Evolutionary conservation across 2,113 vertebrate species (phyloP).

Genomic region (Tor tambroides): DNA sequence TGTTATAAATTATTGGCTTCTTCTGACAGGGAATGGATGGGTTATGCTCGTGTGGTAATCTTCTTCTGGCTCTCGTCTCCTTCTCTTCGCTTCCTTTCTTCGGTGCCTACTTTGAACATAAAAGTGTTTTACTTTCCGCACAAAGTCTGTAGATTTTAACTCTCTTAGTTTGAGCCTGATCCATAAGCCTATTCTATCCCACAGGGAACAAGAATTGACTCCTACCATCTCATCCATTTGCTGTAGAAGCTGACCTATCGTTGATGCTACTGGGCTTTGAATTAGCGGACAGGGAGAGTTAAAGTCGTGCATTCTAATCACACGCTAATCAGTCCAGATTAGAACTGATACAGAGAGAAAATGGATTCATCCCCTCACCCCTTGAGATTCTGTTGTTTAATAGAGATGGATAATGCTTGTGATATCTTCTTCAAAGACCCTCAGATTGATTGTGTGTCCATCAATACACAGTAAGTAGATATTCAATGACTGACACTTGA

Average conservation of each 20-base stretch:
- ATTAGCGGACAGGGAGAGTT: conserved; percentile 52
- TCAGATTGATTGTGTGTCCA: conserved; percentile 4
- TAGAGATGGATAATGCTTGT: conserved; percentile 18
- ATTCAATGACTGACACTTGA: conserved; percentile 2
- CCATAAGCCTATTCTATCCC: conserved; percentile 28
- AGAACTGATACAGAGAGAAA: conserved; percentile 6
- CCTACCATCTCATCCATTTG: conserved; percentile 26
- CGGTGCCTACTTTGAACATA: not conserved
- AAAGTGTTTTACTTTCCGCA: conserved; percentile 5
- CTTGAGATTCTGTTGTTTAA: conserved; percentile 11
- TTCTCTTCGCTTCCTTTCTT: conserved; percentile 14
- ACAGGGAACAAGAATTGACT: conserved; percentile 24
- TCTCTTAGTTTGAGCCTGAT: conserved; percentile 15
- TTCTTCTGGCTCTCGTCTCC: not conserved
- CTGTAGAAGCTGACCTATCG: conserved; percentile 16
- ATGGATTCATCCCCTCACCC: conserved; percentile 20
- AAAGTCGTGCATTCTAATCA: conserved; percentile 61
- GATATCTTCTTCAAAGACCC: conserved; percentile 14
- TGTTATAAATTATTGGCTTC: conserved; percentile 7
- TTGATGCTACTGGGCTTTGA: conserved; percentile 54
- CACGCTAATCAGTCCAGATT: conserved; percentile 25
- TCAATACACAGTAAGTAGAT: conserved; percentile 10
- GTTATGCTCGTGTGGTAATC: not conserved
- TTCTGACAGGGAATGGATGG: conserved; percentile 26
- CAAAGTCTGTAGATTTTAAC: not conserved